These are phyloP conservation scores for Lophius americanus DNA, from an alignment of 2,797 vertebrate genomes.

Conservation along the genomic window DNA sequence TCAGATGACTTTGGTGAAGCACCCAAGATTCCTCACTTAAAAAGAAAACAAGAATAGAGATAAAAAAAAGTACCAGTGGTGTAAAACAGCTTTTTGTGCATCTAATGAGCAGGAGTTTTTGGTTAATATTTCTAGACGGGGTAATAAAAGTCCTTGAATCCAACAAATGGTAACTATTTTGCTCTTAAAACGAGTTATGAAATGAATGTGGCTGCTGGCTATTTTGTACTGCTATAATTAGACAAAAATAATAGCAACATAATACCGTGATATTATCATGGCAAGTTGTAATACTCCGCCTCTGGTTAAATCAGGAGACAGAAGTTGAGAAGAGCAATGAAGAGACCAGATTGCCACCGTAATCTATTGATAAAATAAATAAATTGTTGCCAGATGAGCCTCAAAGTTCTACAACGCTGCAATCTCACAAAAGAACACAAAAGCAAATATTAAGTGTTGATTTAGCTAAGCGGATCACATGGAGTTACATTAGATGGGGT, in stretches of 20 bases:
- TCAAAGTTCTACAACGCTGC: not conserved
- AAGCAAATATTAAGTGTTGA: not conserved
- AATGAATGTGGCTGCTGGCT: slow-evolving; percentile 20
- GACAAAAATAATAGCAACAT: slow-evolving; percentile 17
- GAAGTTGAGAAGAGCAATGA: not conserved
- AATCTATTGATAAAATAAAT: not conserved
- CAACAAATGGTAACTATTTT: slow-evolving; percentile 5
- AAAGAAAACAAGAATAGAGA: slow-evolving; percentile 30
- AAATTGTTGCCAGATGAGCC: not conserved
- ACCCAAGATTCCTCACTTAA: slow-evolving; percentile 38
- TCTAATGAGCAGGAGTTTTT: slow-evolving; percentile 7
- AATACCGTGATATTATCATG: slow-evolving; percentile 24
- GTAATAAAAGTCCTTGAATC: slow-evolving; percentile 14
- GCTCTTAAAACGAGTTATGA: slow-evolving; percentile 15
- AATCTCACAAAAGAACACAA: not conserved
- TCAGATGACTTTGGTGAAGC: slow-evolving; percentile 63
- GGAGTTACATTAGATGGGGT: too few relatives aligned
- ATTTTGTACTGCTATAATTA: slow-evolving; percentile 30
- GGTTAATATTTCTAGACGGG: slow-evolving; percentile 34
- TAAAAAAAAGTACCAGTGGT: slow-evolving; percentile 7
- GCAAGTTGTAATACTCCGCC: not conserved
- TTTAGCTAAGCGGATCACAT: too few relatives aligned
- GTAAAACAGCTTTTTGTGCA: slow-evolving; percentile 14
- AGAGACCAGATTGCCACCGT: not conserved
- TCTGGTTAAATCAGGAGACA: not conserved